These are phyloP conservation scores for Malurus cyaneus DNA, from an alignment of 2,113 vertebrate genomes.

Conservation along the genomic window DNA sequence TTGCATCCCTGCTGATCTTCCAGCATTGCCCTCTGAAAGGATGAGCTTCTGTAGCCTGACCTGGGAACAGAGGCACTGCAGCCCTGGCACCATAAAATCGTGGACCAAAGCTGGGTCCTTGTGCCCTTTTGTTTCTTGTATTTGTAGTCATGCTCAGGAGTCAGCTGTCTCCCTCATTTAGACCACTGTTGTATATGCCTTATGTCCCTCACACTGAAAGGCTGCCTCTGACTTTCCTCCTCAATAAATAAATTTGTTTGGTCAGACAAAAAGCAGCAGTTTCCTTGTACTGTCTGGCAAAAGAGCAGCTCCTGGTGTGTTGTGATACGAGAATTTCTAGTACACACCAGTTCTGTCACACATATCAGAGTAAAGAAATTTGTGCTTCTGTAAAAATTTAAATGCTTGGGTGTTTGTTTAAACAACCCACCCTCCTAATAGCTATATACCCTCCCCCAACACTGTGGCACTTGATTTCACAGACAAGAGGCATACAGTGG, in stretches of 20 bases:
- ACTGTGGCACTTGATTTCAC: not conserved
- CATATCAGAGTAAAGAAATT: not conserved
- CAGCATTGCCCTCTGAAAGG: not conserved
- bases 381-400: not conserved
- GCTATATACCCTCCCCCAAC: accelerated
- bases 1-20: not conserved
- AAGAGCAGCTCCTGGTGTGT: not conserved
- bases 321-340: not conserved
- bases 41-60: not conserved
- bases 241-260: not conserved
- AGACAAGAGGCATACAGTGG: accelerated
- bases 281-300: not conserved
- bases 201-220: not conserved
- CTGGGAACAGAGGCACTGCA: not conserved
- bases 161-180: not conserved
- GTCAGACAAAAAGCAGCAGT: not conserved
- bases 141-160: not conserved
- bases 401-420: not conserved
- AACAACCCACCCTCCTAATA: not conserved
- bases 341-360: not conserved
- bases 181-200: not conserved
- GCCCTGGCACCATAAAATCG: accelerated
- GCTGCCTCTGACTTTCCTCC: not conserved
- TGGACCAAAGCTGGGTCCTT: not conserved
- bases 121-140: not conserved